Base-by-base conservation (phyloP, 2,113 vertebrate genomes). In the Takifugu bimaculatus region DNA sequence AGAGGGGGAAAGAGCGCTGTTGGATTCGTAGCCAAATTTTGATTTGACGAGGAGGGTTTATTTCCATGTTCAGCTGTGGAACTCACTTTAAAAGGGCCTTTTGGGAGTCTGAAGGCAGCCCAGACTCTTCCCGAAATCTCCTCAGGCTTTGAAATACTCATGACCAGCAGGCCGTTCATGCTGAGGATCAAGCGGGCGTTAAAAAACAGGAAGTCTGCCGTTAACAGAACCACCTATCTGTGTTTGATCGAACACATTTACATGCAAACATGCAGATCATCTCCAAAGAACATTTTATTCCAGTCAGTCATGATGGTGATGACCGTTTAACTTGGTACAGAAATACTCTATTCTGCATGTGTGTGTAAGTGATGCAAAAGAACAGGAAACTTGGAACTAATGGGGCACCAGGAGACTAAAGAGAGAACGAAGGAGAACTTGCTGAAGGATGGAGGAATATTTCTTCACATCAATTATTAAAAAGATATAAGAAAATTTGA, bases 391-490 rank as follows among this genome's bases (percentile, higher is more conserved):
- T 39, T 39, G 35, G 35, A 53, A 70, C 72, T 80, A 81, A 82
- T 83, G 49, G 75, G 70, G 60, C 29, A 66, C 54, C 65, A 1
- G 60, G 69, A 85, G 75, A 82, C 43, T 60, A 49, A 43, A 27
- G 54, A 20, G 48, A 50, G 35, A 59, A 57, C 32, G 14, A 58
- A 49, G 65, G 51, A 56, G 61, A 68, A 63, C 57, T 66, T 68
- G 35, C 28, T 50, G 49, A 72, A 20, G 48, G 64, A 27, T 26
- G 26, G 29, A 55, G 47, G 47, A 54, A 59, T 26, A 63, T 56
- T 64, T 73, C 58, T 52, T 32, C 27, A 49, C 52, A 74, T 82
- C 29, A 85, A 80, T 86, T 69, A 81, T 78, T 79, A 6, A 29
- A 74, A 81, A 72, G 65, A 62, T 66, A 26, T 60, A 68, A 51